Base-by-base conservation (phyloP, 92 coral and sea anemone species). In the Umimayanthus kanabou region DNA sequence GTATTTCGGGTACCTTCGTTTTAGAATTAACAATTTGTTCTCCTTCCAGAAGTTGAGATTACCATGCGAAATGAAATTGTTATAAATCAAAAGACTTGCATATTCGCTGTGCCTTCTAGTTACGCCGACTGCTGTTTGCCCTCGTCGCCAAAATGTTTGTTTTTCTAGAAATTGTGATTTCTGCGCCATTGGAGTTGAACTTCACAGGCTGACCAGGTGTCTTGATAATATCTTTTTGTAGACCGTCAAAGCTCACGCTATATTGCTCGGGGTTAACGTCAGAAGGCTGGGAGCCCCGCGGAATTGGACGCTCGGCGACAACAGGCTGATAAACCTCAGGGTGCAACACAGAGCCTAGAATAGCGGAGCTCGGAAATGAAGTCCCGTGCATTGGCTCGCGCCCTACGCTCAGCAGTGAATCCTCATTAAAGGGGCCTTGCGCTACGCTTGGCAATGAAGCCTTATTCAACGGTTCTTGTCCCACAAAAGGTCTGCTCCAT, bases 161-260 rank as follows among this genome's bases (percentile, higher is more conserved):
- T 70, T 83, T 83, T 72, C 78, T 53, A 43, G 58, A 42, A 45
- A 83, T 49, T 9, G 87, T 70, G 76, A 83, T 45, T 45, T 69
- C 87, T 42, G 87, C 87, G 7, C 15, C 87, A 20, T 15, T 83
- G 76, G 87, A 69, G 26, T 25, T 69, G 45, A 83, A 45, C 55
- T 70, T 70, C 45, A 83, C 22, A 2, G 87, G 78, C 43, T n/a
- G 53, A 45, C 77, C 87, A 11, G 78, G 66, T 49, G 78, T 23
- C 61, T 67, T 39, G 40, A 70, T 43, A 26, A 83, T n/a, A 71
- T 83, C 87, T 45, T 83, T 70, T 69, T 83, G 78, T 16, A 83
- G 40, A 42, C 87, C 87, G 22, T 70, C 87, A 70, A 83, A 40
- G 78, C 15, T 83, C 26, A 83, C 65, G 26, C 55, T 43, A 71